Evolutionary conservation across 1,140 invertebrate genomes (phyloP).

Genomic region (Thaumatotibia leucotreta): DNA sequence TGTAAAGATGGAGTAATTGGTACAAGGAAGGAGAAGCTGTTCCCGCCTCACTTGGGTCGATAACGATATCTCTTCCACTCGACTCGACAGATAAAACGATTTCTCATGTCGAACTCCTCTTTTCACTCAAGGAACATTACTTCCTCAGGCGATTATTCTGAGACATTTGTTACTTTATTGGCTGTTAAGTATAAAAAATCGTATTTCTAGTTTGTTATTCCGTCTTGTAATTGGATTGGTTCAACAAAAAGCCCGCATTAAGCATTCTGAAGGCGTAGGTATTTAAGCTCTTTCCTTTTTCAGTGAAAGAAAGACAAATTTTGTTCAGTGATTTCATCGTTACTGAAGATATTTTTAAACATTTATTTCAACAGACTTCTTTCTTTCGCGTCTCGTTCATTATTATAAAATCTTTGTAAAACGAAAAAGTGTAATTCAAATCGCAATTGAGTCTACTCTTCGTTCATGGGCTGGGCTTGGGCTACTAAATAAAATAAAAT

Average conservation of each 20-base stretch:
- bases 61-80: not conserved
- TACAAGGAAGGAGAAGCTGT: conserved; percentile 2
- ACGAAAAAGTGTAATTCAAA: no score
- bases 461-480: not conserved
- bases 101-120: conserved; percentile 7
- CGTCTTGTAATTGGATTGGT: not conserved
- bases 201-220: not conserved
- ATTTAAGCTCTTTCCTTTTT: not conserved
- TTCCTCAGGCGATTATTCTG: not conserved
- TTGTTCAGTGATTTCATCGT: not conserved
- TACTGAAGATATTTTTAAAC: not conserved
- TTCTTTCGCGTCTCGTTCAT: not conserved
- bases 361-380: not conserved
- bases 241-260: not conserved
- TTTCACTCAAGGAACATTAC: not conserved
- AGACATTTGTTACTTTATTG: not conserved
- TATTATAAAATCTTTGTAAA: no score
- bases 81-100: not conserved
- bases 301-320: not conserved
- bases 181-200: not conserved
- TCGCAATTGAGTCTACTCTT: no score
- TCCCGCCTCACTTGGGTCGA: not conserved
- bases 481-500: no score
- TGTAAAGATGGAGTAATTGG: not conserved
- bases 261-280: not conserved